phyloP scores from a whole-genome alignment of 2,888 invertebrate species.

The Tuberolachnus salignus region DNA sequence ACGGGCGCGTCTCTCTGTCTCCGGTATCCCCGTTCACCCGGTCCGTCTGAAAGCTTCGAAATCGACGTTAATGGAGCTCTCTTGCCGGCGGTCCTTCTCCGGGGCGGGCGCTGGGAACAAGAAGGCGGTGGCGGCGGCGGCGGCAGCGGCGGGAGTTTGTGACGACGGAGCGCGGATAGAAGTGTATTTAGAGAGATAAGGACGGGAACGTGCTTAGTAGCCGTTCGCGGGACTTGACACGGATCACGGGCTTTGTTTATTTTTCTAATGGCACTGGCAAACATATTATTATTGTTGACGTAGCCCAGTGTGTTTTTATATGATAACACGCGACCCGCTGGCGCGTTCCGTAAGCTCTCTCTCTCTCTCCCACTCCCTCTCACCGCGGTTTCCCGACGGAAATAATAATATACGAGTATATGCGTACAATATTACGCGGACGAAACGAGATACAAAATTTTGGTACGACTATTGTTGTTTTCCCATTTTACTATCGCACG shows the following conservation, averaged over 20 bases:
- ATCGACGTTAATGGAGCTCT: slow-evolving; percentile 11
- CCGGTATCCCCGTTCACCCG: no score
- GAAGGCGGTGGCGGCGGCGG: no score
- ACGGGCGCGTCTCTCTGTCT: background rate
- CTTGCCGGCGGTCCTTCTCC: background rate
- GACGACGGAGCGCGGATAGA: background rate
- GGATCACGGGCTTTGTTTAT: slow-evolving; percentile 53
- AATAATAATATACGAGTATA: background rate
- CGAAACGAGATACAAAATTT: slow-evolving; percentile 5
- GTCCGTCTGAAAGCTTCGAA: slow-evolving; percentile 37
- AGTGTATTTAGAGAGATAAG: slow-evolving; percentile 47
- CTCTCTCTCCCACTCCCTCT: slow-evolving; percentile 16
- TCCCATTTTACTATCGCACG: background rate
- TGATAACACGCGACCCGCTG: slow-evolving; percentile 42
- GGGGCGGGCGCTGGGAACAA: background rate
- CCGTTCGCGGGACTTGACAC: slow-evolving; percentile 47
- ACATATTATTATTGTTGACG: slow-evolving; percentile 53
- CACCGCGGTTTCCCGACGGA: slow-evolving; percentile 17
- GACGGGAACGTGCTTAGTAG: slow-evolving; percentile 50
- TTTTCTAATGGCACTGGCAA: slow-evolving; percentile 53
- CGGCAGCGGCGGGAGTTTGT: background rate
- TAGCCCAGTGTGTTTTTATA: slow-evolving; percentile 52
- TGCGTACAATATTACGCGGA: background rate
- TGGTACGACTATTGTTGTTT: background rate
- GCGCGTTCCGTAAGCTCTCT: background rate